Conservation (phyloP, 2,888 invertebrate genomes). For the Eupithecia dodoneata region DNA sequence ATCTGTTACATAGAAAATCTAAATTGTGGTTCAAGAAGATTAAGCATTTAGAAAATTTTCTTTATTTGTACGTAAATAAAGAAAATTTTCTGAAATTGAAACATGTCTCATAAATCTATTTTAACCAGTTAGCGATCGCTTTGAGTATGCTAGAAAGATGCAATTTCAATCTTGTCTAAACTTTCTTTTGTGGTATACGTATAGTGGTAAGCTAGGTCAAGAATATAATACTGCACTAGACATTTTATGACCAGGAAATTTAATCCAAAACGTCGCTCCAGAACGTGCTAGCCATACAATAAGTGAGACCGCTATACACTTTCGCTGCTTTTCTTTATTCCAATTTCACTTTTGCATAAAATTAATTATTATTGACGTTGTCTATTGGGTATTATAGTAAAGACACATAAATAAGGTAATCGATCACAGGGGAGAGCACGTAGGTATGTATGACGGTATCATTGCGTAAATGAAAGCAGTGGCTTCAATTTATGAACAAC, state of each 20-base stretch:
- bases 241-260: slow-evolving; percentile 57
- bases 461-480: slow-evolving; percentile 9
- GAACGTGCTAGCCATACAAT: slow-evolving; percentile 77
- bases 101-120: neutral
- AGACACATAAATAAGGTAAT: slow-evolving; percentile 39
- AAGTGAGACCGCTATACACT: slow-evolving; percentile 68
- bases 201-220: slow-evolving; percentile 27
- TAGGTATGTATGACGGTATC: neutral
- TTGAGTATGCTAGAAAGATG: neutral
- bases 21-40: neutral
- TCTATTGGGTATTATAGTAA: slow-evolving; percentile 33
- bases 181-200: slow-evolving; percentile 21
- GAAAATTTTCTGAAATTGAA: no score
- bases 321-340: slow-evolving; percentile 77
- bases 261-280: slow-evolving; percentile 62
- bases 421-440: slow-evolving; percentile 49
- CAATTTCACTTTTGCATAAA: slow-evolving; percentile 78
- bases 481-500: neutral
- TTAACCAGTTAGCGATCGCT: neutral
- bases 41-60: neutral
- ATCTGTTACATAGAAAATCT: neutral
- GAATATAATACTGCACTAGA: slow-evolving; percentile 30
- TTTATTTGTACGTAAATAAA: no score
- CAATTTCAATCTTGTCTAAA: slow-evolving; percentile 6
- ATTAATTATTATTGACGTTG: slow-evolving; percentile 14